Base-by-base conservation (phyloP, 2,797 vertebrate species). In the Anguilla marmorata region DNA sequence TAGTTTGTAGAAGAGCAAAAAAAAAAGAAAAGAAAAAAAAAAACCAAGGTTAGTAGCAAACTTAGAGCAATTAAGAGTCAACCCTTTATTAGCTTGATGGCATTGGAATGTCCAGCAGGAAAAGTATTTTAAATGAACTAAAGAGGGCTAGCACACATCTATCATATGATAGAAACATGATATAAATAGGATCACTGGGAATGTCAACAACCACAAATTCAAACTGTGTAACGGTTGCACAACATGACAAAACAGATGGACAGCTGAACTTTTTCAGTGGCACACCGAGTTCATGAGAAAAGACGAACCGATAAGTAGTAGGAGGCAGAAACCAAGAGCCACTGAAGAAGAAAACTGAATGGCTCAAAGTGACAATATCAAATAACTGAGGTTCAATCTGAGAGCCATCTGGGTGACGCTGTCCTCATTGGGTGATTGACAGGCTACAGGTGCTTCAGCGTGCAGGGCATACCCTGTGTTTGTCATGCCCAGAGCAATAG, bases 381-480 rank as follows among this genome's bases (percentile, higher is more conserved):
- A 50, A 50, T 82, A 82, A 48, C 79, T 50, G 41, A 50, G 24
- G 45, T 9, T 48, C 41, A 82, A 52, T 52, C 12, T 66, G 76
- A 87, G 50, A 52, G 79, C 24, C 45, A 12, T 82, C 21, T 24
- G n/a, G 27, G 83, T 58, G 83, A 84, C 27, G n/a, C 83, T 84
- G 83, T 56, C 52, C 21, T n/a, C 24, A 11, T 9, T 48, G 79
- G 45, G 84, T 93, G 94, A 94, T 56, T 90, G 94, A 94, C 90
- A 89, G 91, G 85, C 85, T 87, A 90, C 94, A 94, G 92, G 89
- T 94, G 94, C 19, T 66, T 90, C 87, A 88, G 82, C 88, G 86
- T 84, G 72, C 60, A 37, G 58, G 24, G 37, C 27, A 54, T 27
- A 37, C 14, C 84, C 48, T 45, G 84, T 30, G 50, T 48, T 21